Evolutionary conservation across 2,797 vertebrate species (phyloP), one percentile per base, ranked within the genome.

Genomic region (Tinamus major): DNA sequence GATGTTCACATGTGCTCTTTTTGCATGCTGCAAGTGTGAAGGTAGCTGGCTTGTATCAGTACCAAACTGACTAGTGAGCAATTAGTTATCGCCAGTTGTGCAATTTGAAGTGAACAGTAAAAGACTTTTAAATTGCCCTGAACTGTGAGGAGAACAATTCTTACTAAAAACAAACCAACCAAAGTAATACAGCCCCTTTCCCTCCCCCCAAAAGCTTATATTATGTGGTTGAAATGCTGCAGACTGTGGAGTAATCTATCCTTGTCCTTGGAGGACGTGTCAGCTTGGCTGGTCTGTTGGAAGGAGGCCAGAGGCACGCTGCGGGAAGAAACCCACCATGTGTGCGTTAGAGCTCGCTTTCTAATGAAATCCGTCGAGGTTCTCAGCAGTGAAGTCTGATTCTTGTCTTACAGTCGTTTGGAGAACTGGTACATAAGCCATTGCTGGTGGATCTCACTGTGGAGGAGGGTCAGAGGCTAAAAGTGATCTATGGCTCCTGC

Each of bases 401-500:
- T 83, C 4, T 87, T 96, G 39, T 95, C 76, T 95, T 95, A 4
- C 95, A 99, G 98, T 99, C 98, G 0, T 99, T 99, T 96, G 98
- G 98, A 95, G 98, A 99, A 75, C 82, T 99, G 94, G 96, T 98
- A 88, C 98, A 99, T 97, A 99, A 98, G 96, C 98, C 98, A 64
- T 96, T 99, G 83, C 96, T 99, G 96, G 98, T 99, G 92, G 98
- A 99, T 93, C 98, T 99, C 85, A 99, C 98, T 0, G 98, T 99
- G 67, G 98, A 99, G 95, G 98, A 99, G 87, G 98, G 98, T 72
- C 98, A 99, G 97, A 98, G 98, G 92, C 97, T 99, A 90, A 99
- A 99, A 96, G 98, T 99, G 90, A 99, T 99, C 97, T 99, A 99
- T 75, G 98, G 98, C 33, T 99, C 98, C 92, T 98, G 97, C 42